Base-by-base conservation (phyloP, 2,888 invertebrate genomes). In the Drosophila atripex region DNA sequence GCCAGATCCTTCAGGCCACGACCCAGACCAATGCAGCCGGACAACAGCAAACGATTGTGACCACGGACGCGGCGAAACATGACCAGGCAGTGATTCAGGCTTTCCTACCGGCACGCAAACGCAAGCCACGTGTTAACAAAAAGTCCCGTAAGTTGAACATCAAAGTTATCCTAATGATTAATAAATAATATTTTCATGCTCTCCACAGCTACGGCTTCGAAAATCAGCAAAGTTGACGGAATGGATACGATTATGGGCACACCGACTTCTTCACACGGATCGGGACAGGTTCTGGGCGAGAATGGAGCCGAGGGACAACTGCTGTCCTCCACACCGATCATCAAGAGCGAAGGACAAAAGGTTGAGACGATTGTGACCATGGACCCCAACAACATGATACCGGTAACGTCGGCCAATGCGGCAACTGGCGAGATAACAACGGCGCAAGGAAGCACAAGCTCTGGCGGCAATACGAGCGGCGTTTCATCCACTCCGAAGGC, bases 101-200 rank as follows among this genome's bases (percentile, higher is more conserved):
- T 55, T 93, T 92, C 77, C 91, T 93, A 61, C 93, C 93, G 30
- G 91, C 93, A 50, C 92, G 93, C 32, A 92, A 93, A 75, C 92
- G 93, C 56, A 93, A 93, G 87, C 93, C 93, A 66, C 92, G 93
- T 72, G 92, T 93, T 70, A 93, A 93, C 76, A 92, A 92, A 82
- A 89, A 90, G 87, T 89, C 90, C 73, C 90, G 91, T 90, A 88
- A 87, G 90, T 88, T 6, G 21, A 4, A 23, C 12, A n/a, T 4
- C 4, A 25, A 3, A 38, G 1, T 6, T 6, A 1, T 6, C 11
- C 1, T 11, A 5, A 23, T 32, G 12, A 9, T 5, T 21, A 30
- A 25, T 8, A 52, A 12, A 9, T 2, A 9, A n/a, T 9, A 23
- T 9, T 12, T 14, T 6, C 1, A 23, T 16, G 6, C 23, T 11